These are phyloP conservation scores for Achatina immaculata DNA, from an alignment of 1,140 invertebrate genomes.

Conservation along the genomic window DNA sequence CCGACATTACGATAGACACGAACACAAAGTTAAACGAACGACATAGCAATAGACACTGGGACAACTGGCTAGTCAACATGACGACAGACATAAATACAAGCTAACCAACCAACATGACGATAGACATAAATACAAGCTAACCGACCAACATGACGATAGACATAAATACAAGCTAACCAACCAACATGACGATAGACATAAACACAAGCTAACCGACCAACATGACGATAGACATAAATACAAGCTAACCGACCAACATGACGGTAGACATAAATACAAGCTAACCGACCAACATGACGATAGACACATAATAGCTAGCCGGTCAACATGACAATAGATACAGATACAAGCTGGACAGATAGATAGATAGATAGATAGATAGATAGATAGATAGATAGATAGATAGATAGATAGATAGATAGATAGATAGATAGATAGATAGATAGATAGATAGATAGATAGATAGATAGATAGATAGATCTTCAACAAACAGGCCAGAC, in stretches of 20 bases:
- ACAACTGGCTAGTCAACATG: too few relatives aligned
- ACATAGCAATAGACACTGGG: too few relatives aligned
- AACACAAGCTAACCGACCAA: not conserved
- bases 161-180: not conserved
- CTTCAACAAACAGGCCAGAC: too few relatives aligned
- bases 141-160: not conserved
- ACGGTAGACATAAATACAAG: too few relatives aligned
- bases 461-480: too few relatives aligned
- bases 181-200: not conserved
- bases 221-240: not conserved
- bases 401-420: not conserved
- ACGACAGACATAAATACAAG: not conserved
- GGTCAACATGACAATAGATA: not conserved
- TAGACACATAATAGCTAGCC: not conserved
- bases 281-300: not conserved
- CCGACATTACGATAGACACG: not conserved
- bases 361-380: not conserved
- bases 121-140: not conserved
- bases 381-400: not conserved
- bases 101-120: too few relatives aligned
- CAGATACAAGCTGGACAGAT: too few relatives aligned
- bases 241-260: not conserved
- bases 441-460: slow-evolving; percentile 23
- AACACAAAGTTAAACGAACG: too few relatives aligned
- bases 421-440: slow-evolving; percentile 21